These are phyloP conservation scores for Meda fulgida DNA, from an alignment of 2,797 vertebrate species.

Conservation along the genomic window DNA sequence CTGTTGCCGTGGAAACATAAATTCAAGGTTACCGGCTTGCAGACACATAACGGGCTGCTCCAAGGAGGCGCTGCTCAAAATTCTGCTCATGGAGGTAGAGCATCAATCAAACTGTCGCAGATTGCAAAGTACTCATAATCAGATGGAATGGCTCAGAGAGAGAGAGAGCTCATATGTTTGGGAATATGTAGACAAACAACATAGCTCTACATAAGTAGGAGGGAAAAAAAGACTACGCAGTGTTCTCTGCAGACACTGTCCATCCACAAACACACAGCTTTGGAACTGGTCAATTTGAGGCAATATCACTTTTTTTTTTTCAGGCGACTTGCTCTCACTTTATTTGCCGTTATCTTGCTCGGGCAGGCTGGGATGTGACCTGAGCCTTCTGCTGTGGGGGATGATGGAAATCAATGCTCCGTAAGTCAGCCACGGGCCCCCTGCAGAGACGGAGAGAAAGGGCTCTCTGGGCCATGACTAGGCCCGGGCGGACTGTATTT, in stretches of 20 bases:
- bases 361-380: slow-evolving; percentile 66
- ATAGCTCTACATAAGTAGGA: slow-evolving; percentile 40
- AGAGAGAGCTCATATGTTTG: slow-evolving; percentile 36
- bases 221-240: slow-evolving; percentile 7
- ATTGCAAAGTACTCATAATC: slow-evolving; percentile 84
- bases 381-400: slow-evolving; percentile 56
- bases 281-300: slow-evolving; percentile 59
- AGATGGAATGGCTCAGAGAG: slow-evolving; percentile 82
- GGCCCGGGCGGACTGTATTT: not conserved
- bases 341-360: slow-evolving; percentile 65
- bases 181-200: slow-evolving; percentile 75
- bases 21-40: slow-evolving; percentile 92
- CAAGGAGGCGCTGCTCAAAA: slow-evolving; percentile 85
- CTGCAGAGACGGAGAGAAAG: slow-evolving; percentile 49
- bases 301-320: slow-evolving; percentile 56
- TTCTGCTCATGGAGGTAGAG: slow-evolving; percentile 86
- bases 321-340: slow-evolving; percentile 62
- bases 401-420: slow-evolving; percentile 64
- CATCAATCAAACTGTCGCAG: slow-evolving; percentile 88
- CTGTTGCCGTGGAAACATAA: slow-evolving; percentile 91
- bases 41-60: slow-evolving; percentile 89
- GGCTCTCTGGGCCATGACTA: slow-evolving; percentile 56
- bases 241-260: slow-evolving; percentile 29
- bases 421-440: slow-evolving; percentile 54
- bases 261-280: slow-evolving; percentile 38